Evolutionary conservation across 2,888 invertebrate genomes (phyloP).

Genomic region (Leptinotarsa tumamoca): DNA sequence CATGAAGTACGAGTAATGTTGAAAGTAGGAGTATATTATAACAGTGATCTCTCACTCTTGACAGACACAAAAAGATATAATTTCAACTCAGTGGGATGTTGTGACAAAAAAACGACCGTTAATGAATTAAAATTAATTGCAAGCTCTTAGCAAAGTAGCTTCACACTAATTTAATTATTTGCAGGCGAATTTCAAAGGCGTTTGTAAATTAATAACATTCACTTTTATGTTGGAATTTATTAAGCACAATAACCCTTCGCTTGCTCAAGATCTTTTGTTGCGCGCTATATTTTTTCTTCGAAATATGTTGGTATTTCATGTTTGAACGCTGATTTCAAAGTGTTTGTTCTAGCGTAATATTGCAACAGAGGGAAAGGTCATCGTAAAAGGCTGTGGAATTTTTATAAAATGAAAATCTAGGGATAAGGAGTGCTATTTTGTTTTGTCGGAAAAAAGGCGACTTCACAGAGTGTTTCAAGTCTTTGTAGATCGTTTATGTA

Average conservation of each 20-base stretch:
- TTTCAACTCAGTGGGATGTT: neutral
- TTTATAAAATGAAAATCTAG: constrained; percentile 25
- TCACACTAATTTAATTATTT: constrained; percentile 49
- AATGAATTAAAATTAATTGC: constrained; percentile 47
- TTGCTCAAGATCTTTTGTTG: constrained; percentile 37
- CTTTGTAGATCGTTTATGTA: neutral
- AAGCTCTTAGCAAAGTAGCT: constrained; percentile 41
- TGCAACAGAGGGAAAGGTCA: constrained; percentile 29
- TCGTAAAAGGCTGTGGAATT: constrained; percentile 28
- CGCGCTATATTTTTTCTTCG: constrained; percentile 29
- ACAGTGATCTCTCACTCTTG: constrained; percentile 2
- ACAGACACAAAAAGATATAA: neutral
- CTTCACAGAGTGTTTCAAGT: neutral
- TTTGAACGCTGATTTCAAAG: constrained; percentile 39
- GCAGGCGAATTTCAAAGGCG: constrained; percentile 46
- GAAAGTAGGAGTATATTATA: neutral
- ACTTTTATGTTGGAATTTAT: constrained; percentile 45
- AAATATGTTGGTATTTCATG: constrained; percentile 40
- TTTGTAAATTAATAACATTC: constrained; percentile 49
- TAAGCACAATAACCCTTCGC: constrained; percentile 40
- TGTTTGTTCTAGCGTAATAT: constrained; percentile 45
- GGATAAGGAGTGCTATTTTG: neutral
- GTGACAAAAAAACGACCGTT: constrained; percentile 33
- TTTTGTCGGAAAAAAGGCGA: neutral
- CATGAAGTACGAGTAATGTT: neutral